Conservation (phyloP, 2,113 vertebrate genomes). For the Sinocyclocheilus rhinocerous region DNA sequence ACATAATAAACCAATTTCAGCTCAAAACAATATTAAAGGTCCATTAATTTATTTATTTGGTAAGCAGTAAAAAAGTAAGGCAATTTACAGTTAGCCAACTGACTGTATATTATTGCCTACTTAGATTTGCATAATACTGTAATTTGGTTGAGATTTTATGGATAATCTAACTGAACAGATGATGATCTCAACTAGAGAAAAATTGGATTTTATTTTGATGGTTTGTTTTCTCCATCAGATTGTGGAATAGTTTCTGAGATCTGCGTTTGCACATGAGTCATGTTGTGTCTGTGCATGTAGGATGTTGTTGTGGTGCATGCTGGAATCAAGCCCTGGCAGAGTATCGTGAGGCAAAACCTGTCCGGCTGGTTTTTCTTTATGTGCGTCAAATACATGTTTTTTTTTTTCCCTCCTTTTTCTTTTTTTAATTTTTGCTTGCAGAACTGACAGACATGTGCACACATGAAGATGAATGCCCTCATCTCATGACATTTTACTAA, state of each 20-base stretch:
- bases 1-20: neutral
- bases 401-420: neutral
- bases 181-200: neutral
- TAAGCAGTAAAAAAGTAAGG: neutral
- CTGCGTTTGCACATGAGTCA: neutral
- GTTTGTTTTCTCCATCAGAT: neutral
- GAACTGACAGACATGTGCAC: neutral
- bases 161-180: neutral
- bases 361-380: conserved; percentile 58
- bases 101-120: neutral
- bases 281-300: conserved; percentile 19
- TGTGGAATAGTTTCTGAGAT: neutral
- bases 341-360: conserved; percentile 39
- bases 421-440: neutral
- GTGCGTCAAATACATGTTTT: neutral
- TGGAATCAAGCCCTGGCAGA: conserved; percentile 34
- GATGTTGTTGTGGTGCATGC: conserved; percentile 39
- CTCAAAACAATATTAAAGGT: neutral
- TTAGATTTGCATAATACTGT: neutral
- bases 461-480: neutral
- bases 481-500: neutral
- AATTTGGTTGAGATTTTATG: neutral
- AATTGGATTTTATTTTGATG: neutral
- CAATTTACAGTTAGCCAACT: neutral
- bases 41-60: neutral